These are phyloP conservation scores for Sebastes fasciatus DNA, from an alignment of 2,113 vertebrate genomes.

Conservation along the genomic window DNA sequence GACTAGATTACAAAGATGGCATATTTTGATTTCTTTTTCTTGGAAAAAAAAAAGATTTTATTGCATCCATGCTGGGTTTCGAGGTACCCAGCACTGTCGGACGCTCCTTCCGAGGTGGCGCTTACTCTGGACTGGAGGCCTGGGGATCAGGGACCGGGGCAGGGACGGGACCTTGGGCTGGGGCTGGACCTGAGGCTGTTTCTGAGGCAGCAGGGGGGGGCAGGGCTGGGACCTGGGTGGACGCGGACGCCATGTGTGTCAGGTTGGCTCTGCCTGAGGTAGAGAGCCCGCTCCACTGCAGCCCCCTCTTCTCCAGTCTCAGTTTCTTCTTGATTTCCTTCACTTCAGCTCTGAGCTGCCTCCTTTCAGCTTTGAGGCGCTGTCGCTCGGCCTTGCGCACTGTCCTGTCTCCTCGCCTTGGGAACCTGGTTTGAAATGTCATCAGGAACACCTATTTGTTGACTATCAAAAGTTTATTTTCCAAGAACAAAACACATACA, in stretches of 20 bases:
- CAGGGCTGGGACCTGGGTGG: slow-evolving; percentile 80
- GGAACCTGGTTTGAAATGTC: slow-evolving; percentile 87
- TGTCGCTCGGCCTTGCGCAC: slow-evolving; percentile 97
- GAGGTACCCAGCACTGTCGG: slow-evolving; percentile 84
- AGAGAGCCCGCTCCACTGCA: slow-evolving; percentile 91
- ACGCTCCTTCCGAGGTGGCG: slow-evolving; percentile 83
- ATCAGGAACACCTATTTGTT: slow-evolving; percentile 78
- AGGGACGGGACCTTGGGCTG: slow-evolving; percentile 76
- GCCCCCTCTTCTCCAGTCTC: slow-evolving; percentile 93
- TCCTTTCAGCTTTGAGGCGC: slow-evolving; percentile 94
- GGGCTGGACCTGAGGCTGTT: slow-evolving; percentile 79
- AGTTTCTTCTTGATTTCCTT: slow-evolving; percentile 98
- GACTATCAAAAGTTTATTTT: slow-evolving; percentile 71
- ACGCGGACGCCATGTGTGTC: slow-evolving; percentile 78
- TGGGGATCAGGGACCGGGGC: slow-evolving; percentile 84
- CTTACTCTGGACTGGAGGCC: slow-evolving; percentile 89
- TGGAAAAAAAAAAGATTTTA: slow-evolving; percentile 79
- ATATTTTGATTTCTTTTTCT: slow-evolving; percentile 80
- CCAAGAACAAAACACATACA: slow-evolving; percentile 60
- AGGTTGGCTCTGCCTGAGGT: slow-evolving; percentile 86
- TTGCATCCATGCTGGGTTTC: slow-evolving; percentile 85
- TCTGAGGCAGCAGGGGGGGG: slow-evolving; percentile 76
- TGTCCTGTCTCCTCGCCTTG: slow-evolving; percentile 94
- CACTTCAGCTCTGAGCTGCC: slow-evolving; percentile 95
- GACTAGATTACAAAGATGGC: slow-evolving; percentile 84